phyloP scores from a whole-genome alignment of 1,140 invertebrate genomes.

The Pseudomyrmex pallidus region DNA sequence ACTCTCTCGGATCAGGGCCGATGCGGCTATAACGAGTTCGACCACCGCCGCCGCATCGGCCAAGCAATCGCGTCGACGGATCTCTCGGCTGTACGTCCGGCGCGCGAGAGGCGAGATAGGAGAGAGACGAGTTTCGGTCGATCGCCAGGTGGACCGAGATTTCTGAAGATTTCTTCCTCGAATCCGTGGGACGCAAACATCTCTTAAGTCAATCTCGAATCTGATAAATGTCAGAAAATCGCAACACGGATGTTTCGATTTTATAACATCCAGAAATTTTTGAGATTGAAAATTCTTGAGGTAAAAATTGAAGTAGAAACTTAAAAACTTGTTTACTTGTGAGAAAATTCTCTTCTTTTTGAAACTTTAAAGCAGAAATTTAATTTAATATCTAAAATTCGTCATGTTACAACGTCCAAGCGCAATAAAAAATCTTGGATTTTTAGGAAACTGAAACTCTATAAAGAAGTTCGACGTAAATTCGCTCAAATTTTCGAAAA shows the following conservation, averaged over 20 bases:
- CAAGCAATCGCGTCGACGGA: slow-evolving; percentile 35
- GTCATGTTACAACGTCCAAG: not conserved
- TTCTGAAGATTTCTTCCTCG: not conserved
- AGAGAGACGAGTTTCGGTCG: slow-evolving; percentile 6
- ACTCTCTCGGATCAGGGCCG: slow-evolving; percentile 41
- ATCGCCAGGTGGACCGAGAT: not conserved
- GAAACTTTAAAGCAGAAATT: no score
- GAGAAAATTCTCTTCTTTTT: no score
- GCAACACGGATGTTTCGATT: not conserved
- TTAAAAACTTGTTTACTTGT: no score
- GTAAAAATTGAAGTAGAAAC: no score
- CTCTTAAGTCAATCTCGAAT: not conserved
- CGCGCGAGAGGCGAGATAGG: slow-evolving; percentile 1
- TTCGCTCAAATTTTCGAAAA: slow-evolving; percentile 7
- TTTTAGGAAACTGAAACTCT: not conserved
- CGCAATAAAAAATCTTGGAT: slow-evolving; percentile 3
- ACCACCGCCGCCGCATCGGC: slow-evolving; percentile 33
- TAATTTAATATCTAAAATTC: no score
- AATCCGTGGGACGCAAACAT: not conserved
- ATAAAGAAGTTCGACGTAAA: not conserved
- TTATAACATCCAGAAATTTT: not conserved
- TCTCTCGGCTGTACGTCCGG: slow-evolving; percentile 6
- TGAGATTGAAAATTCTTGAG: not conserved
- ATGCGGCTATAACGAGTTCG: slow-evolving; percentile 34
- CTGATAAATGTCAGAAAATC: not conserved